phyloP scores from a whole-genome alignment of 2,113 vertebrate genomes.

The Pseudopipra pipra region DNA sequence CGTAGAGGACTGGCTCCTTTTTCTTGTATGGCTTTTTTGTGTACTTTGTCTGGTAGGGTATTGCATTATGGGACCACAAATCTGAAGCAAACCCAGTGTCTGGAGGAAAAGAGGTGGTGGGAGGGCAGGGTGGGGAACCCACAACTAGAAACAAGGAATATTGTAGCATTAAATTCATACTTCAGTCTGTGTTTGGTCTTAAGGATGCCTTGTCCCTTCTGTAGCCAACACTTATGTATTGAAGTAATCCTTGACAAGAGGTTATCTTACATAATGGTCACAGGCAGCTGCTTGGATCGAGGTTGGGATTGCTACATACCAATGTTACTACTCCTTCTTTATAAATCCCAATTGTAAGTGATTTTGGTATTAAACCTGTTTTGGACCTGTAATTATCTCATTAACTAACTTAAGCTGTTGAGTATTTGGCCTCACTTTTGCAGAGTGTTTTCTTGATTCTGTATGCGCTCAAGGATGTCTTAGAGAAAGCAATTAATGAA shows the following conservation, averaged over 20 bases:
- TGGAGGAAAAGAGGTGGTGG: not conserved
- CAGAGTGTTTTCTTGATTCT: not conserved
- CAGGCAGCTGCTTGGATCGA: not conserved
- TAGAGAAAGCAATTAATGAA: not conserved
- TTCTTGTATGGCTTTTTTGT: not conserved
- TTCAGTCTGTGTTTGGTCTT: not conserved
- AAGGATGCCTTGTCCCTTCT: not conserved
- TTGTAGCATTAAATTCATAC: not conserved
- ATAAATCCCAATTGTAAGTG: not conserved
- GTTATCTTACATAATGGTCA: not conserved
- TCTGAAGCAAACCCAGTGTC: not conserved
- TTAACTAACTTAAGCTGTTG: not conserved
- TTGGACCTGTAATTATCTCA: not conserved
- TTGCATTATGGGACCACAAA: not conserved
- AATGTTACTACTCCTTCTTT: not conserved
- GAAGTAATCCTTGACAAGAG: not conserved
- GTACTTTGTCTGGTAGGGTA: not conserved
- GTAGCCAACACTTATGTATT: not conserved
- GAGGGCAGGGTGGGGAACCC: not conserved
- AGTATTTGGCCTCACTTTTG: not conserved
- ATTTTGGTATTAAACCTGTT: not conserved
- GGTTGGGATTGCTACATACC: not conserved
- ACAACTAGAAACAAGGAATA: not conserved
- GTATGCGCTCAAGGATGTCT: not conserved
- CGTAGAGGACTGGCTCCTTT: not conserved